These are phyloP conservation scores for Ormyrus rosae DNA, from an alignment of 2,888 invertebrate genomes.

Conservation along the genomic window DNA sequence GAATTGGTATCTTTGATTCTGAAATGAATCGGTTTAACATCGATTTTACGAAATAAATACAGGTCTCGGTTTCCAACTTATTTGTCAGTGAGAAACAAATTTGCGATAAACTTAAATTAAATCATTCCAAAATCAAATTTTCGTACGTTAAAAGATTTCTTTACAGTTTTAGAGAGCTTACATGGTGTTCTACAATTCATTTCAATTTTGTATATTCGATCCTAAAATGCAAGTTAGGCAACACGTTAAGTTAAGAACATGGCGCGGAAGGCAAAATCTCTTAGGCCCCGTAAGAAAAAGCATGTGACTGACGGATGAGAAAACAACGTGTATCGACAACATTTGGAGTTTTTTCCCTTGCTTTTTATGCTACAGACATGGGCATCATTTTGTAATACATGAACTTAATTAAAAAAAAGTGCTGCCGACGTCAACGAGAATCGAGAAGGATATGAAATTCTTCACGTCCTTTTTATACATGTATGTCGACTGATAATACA, in stretches of 20 bases:
- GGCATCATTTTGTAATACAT: constrained; percentile 20
- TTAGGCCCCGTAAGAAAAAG: constrained; percentile 49
- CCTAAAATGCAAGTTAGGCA: constrained; percentile 45
- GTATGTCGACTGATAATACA: constrained; percentile 4
- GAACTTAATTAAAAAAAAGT: neutral
- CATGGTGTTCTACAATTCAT: neutral
- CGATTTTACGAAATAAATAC: too few relatives aligned
- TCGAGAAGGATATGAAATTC: neutral
- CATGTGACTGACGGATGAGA: constrained; percentile 15
- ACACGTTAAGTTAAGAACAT: constrained; percentile 22
- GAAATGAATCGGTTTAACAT: neutral
- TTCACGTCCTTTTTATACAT: neutral
- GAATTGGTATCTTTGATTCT: neutral
- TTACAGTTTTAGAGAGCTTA: constrained; percentile 15
- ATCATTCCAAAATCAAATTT: too few relatives aligned
- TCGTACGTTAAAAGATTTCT: constrained; percentile 20
- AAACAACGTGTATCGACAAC: constrained; percentile 3
- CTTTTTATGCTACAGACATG: constrained; percentile 45
- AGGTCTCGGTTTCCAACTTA: too few relatives aligned
- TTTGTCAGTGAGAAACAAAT: too few relatives aligned
- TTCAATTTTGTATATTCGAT: constrained; percentile 20
- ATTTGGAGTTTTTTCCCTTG: constrained; percentile 23
- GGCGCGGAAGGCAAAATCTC: constrained; percentile 36
- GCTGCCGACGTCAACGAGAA: neutral
- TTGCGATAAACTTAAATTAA: too few relatives aligned